Conservation (phyloP, 2,888 invertebrate genomes). For the Belgica antarctica region DNA sequence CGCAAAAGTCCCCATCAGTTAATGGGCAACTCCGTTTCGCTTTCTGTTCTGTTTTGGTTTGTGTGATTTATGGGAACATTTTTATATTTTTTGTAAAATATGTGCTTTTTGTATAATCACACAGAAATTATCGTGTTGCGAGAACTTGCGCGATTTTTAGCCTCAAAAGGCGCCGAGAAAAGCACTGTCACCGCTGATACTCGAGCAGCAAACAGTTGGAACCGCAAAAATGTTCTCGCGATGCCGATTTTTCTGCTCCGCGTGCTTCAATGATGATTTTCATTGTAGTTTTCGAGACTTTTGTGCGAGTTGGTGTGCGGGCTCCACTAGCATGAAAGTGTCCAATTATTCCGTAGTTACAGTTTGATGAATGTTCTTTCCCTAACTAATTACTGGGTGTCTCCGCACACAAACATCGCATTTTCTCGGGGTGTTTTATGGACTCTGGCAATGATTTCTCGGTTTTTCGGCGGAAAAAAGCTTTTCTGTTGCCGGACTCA, state of each 20-base stretch:
- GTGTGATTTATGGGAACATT: not conserved
- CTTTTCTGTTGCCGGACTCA: not conserved
- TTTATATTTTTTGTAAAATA: not conserved
- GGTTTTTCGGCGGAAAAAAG: not conserved
- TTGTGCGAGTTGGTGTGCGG: not conserved
- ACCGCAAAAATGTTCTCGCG: no score
- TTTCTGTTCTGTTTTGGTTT: not conserved
- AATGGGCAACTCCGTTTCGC: not conserved
- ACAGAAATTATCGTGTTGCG: not conserved
- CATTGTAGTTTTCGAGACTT: not conserved
- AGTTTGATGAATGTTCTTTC: slow-evolving; percentile 40
- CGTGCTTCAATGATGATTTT: slow-evolving; percentile 18
- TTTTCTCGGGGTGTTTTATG: slow-evolving; percentile 10
- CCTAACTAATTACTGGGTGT: slow-evolving; percentile 36
- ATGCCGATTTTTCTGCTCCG: slow-evolving; percentile 36
- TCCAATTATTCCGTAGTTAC: slow-evolving; percentile 33
- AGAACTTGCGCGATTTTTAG: not conserved
- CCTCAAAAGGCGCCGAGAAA: not conserved
- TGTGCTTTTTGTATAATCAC: not conserved
- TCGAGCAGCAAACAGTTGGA: not conserved
- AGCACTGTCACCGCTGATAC: slow-evolving; percentile 32
- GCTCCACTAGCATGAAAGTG: slow-evolving; percentile 12
- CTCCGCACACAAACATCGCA: slow-evolving; percentile 5
- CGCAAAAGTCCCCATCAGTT: not conserved
- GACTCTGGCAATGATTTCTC: not conserved